Base-by-base conservation (phyloP, 2,888 invertebrate genomes). In the Crioceris asparagi region DNA sequence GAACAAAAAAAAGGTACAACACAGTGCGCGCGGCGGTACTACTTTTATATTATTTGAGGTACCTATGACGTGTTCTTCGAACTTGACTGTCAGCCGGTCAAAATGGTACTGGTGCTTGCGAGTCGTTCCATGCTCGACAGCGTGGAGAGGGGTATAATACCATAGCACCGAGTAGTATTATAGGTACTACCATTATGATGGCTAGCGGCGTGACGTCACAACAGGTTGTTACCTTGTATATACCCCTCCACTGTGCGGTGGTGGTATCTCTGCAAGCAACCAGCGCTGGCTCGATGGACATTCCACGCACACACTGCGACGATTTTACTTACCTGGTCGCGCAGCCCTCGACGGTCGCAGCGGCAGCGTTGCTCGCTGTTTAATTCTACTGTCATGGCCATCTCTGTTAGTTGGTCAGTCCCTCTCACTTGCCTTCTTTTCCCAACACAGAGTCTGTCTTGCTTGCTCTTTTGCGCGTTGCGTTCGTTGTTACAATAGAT, bases 371-470 rank as follows among this genome's bases (percentile, higher is more conserved):
- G 21, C n/a, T n/a, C n/a, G n/a, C n/a, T 21, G 21, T 21, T 42
- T 44, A 47, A 50, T 51, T 57, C 61, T 62, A 63, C 62, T 62
- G 63, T 63, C 63, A 63, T 55, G 63, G 63, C 57, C 63, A 62
- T 59, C 56, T 57, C 56, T 21, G 34, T 31, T n/a, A n/a, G n/a
- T n/a, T n/a, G n/a, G n/a, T n/a, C n/a, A n/a, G n/a, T 37, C 30
- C 32, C 32, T 32, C 42, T 42, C 39, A 39, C 38, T 35, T 40
- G 14, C 21, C 35, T 19, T 38, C 39, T 34, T 41, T 39, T 46
- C 11, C 3, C 5, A 16, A 30, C 17, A 16, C 10, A 17, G 17
- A 16, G 11, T 30, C 16, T 7, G 16, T 30, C 30, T 30, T 10
- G 15, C 21, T 21, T 21, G 21, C 7, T 7, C 21, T n/a, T n/a